These are phyloP conservation scores for Dryadula phaetusa DNA, from an alignment of 2,888 invertebrate species.

Conservation along the genomic window DNA sequence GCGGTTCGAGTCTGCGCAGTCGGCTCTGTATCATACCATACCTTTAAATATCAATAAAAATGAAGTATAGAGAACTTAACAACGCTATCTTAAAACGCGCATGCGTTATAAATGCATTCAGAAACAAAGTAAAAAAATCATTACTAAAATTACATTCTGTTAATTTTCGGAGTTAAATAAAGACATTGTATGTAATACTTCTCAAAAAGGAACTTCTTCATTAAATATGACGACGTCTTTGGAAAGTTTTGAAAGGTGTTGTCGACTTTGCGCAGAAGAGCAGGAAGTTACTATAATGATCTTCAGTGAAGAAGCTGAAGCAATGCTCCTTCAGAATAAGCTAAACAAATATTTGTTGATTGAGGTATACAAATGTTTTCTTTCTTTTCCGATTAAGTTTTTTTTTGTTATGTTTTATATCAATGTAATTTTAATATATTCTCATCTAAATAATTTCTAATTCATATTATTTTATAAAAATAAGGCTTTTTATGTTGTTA, in stretches of 20 bases:
- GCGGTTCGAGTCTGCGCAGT: conserved; percentile 53
- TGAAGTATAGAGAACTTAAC: conserved; percentile 47
- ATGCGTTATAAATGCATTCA: conserved; percentile 49
- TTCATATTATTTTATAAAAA: not conserved
- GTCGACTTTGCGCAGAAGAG: conserved; percentile 87
- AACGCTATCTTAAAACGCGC: conserved; percentile 54
- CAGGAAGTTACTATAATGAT: conserved; percentile 85
- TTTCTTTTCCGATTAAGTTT: not conserved
- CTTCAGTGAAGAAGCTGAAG: conserved; percentile 87
- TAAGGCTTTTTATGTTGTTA: not conserved
- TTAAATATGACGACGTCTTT: conserved; percentile 34
- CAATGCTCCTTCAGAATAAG: conserved; percentile 86
- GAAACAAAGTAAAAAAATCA: conserved; percentile 63
- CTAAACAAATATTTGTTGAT: conserved; percentile 88
- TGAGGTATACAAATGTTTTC: conserved; percentile 72
- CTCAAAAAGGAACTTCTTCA: not conserved
- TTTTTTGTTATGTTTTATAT: no score
- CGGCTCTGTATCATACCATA: conserved; percentile 31
- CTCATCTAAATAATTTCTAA: not conserved
- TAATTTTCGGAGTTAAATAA: conserved; percentile 13
- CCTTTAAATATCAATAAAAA: conserved; percentile 60
- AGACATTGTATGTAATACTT: not conserved
- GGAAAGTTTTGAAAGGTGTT: conserved; percentile 75
- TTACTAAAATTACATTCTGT: conserved; percentile 51
- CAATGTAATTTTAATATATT: not conserved